phyloP scores from a whole-genome alignment of 2,797 vertebrate species.

The Chelmon rostratus region DNA sequence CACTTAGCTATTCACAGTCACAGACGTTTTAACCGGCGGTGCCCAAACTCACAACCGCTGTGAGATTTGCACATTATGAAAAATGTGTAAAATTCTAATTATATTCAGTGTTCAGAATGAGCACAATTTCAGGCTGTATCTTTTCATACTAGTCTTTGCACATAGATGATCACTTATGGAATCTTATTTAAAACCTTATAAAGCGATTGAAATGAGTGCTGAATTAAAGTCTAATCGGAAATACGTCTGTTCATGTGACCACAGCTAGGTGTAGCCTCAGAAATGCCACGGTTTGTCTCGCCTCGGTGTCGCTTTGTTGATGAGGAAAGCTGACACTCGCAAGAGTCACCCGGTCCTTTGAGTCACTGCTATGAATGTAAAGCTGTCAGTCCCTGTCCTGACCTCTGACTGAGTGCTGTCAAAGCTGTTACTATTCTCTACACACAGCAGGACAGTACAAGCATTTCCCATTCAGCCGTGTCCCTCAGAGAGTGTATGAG shows the following conservation, averaged over 20 bases:
- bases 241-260: neutral
- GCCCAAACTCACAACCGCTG: too few species aligned
- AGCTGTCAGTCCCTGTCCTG: slow-evolving; percentile 47
- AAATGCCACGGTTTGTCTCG: slow-evolving; percentile 15
- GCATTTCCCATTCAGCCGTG: slow-evolving; percentile 52
- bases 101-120: neutral
- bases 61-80: too few species aligned
- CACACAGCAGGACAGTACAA: slow-evolving; percentile 47
- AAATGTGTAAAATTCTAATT: too few species aligned
- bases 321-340: slow-evolving; percentile 27
- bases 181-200: too few species aligned
- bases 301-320: slow-evolving; percentile 37
- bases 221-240: too few species aligned
- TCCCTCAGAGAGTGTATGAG: slow-evolving; percentile 21
- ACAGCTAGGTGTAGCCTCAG: neutral
- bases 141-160: neutral
- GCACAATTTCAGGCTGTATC: too few species aligned
- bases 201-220: neutral
- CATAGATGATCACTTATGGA: too few species aligned
- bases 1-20: too few species aligned
- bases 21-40: too few species aligned
- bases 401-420: slow-evolving; percentile 74
- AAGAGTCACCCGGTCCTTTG: slow-evolving; percentile 36
- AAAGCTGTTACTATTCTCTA: slow-evolving; percentile 59
- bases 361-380: slow-evolving; percentile 50